These are phyloP conservation scores for Cheilosia variabilis DNA, from an alignment of 2,888 invertebrate species.

Conservation along the genomic window DNA sequence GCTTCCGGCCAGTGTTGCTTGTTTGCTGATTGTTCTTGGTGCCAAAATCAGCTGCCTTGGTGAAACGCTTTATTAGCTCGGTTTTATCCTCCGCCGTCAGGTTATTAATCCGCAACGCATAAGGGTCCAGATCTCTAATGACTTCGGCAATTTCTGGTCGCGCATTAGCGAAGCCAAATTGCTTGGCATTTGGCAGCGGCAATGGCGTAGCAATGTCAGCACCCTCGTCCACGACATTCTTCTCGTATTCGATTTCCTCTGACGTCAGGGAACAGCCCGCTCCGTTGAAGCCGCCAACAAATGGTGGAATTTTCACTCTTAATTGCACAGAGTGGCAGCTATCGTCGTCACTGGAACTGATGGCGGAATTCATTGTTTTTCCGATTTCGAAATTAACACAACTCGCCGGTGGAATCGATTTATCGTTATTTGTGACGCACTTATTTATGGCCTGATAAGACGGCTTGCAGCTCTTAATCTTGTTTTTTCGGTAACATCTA, in stretches of 20 bases:
- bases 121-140: slow-evolving; percentile 80
- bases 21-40: slow-evolving; percentile 44
- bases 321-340: slow-evolving; percentile 67
- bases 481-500: slow-evolving; percentile 59
- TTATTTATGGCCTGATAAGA: slow-evolving; percentile 60
- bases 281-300: not conserved
- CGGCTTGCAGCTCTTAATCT: slow-evolving; percentile 46
- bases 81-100: slow-evolving; percentile 78
- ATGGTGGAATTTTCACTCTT: slow-evolving; percentile 61
- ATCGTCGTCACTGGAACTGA: slow-evolving; percentile 54
- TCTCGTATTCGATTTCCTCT: slow-evolving; percentile 82
- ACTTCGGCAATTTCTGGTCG: slow-evolving; percentile 81
- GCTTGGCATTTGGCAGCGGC: slow-evolving; percentile 74
- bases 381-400: slow-evolving; percentile 47
- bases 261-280: slow-evolving; percentile 77
- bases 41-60: slow-evolving; percentile 24
- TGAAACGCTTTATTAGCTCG: slow-evolving; percentile 76
- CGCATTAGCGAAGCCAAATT: slow-evolving; percentile 76
- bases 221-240: slow-evolving; percentile 82
- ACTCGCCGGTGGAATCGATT: slow-evolving; percentile 45
- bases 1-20: slow-evolving; percentile 29
- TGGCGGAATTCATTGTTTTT: slow-evolving; percentile 49
- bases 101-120: slow-evolving; percentile 80
- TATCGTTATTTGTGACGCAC: slow-evolving; percentile 50
- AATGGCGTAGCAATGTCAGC: slow-evolving; percentile 83